These are phyloP conservation scores for Sweltsa coloradensis DNA, from an alignment of 1,140 invertebrate species.

Conservation along the genomic window DNA sequence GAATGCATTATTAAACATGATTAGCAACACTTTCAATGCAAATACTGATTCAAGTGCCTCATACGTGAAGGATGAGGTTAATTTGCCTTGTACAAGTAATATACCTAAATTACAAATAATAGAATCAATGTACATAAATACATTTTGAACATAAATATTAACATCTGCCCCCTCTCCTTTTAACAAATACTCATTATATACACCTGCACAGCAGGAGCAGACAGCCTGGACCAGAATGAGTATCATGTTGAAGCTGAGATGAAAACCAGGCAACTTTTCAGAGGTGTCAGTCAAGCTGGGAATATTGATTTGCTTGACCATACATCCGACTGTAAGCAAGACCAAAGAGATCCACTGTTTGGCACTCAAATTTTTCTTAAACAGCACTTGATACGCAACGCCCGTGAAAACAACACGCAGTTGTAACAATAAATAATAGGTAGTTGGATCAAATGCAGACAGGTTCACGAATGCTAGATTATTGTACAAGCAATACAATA, in stretches of 20 bases:
- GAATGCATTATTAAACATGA: conserved; percentile 80
- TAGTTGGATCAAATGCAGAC: conserved; percentile 83
- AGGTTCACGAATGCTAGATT: conserved; percentile 89
- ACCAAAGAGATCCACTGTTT: conserved; percentile 85
- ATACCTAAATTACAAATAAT: conserved; percentile 76
- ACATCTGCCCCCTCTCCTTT: conserved; percentile 73
- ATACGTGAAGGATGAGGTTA: conserved; percentile 40
- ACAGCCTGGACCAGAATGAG: conserved; percentile 61
- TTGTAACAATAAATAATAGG: conserved; percentile 87
- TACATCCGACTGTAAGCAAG: conserved; percentile 78
- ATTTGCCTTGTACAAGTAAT: conserved; percentile 49
- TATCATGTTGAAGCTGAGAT: conserved; percentile 42
- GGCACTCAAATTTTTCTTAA: conserved; percentile 67
- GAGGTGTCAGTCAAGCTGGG: conserved; percentile 26
- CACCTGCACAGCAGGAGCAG: conserved; percentile 87
- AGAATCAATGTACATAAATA: conserved; percentile 93
- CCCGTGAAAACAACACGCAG: conserved; percentile 86
- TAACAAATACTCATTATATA: conserved; percentile 91
- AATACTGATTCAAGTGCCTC: conserved; percentile 43
- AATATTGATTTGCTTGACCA: conserved; percentile 76
- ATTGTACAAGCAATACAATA: conserved; percentile 90
- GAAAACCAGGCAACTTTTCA: conserved; percentile 24
- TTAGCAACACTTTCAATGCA: conserved; percentile 51
- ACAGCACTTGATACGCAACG: conserved; percentile 84
- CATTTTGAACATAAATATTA: conserved; percentile 87